Conservation (phyloP, 2,797 vertebrate genomes). For the Spondyliosoma cantharus region DNA sequence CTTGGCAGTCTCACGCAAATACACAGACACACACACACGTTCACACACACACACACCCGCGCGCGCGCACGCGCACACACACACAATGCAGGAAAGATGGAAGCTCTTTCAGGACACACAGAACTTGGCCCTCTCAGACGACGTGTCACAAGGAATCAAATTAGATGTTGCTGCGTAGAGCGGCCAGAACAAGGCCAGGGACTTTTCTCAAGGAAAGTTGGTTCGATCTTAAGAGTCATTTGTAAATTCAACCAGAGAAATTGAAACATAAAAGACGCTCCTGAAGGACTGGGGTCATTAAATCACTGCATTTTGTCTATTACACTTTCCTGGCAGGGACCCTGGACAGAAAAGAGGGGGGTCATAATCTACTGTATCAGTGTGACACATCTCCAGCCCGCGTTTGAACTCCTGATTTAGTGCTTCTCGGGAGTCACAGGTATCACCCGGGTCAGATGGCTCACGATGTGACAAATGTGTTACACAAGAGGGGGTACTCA, state of each 20-base stretch:
- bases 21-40: constrained; percentile 16
- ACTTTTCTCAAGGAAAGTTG: constrained; percentile 55
- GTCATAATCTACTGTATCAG: constrained; percentile 37
- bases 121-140: constrained; percentile 53
- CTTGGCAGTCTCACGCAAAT: constrained; percentile 46
- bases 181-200: constrained; percentile 44
- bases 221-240: constrained; percentile 49
- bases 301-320: constrained; percentile 41
- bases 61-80: no score
- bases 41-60: constrained; percentile 34
- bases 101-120: constrained; percentile 58
- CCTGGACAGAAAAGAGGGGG: not conserved
- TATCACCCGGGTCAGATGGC: constrained; percentile 44
- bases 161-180: constrained; percentile 54
- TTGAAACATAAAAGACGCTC: constrained; percentile 18
- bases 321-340: constrained; percentile 45
- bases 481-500: constrained; percentile 42
- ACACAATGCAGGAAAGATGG: constrained; percentile 27
- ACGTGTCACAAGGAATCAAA: constrained; percentile 70
- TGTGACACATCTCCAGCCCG: constrained; percentile 33
- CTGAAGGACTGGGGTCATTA: constrained; percentile 25
- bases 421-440: constrained; percentile 50
- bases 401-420: constrained; percentile 64
- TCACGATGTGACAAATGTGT: constrained; percentile 22
- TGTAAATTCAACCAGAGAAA: constrained; percentile 44